Base-by-base conservation (phyloP, 2,113 vertebrate genomes). In the Alaudala cheleensis region DNA sequence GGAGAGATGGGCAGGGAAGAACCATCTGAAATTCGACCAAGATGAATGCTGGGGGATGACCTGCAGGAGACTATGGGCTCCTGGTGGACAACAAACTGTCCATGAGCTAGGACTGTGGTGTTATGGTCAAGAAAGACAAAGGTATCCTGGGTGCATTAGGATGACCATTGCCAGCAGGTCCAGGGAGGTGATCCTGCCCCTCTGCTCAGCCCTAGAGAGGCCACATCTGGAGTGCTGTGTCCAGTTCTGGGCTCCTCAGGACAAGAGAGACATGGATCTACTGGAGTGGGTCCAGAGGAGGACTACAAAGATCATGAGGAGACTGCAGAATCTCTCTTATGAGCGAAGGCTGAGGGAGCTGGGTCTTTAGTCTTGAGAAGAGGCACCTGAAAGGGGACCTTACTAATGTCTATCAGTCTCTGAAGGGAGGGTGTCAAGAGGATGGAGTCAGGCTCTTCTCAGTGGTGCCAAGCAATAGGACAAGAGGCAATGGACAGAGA, bases 101-200 rank as follows among this genome's bases (percentile, higher is more conserved):
- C 51, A 8, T 39, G 29, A 69, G 19, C 14, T 18, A 49, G 23
- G 10, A 33, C 6, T 28, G 9, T 40, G 53, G 50, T 24, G n/a
- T 67, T 17, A 8, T 10, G 11, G 11, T 8, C 29, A 50, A 34
- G 3, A 60, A 71, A 0, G 12, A 0, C 31, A 71, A 71, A 44
- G 29, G 15, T 51, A 42, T 70, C 37, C 31, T 42, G 24, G 9
- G 10, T 50, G 7, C 44, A 28, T 4, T 10, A 3, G 45, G 20
- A 51, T 44, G 6, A 51, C 0, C 66, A 53, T 1, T 51, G 31
- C 0, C 47, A 53, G 8, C 45, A 61, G 47, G 10, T 31, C 2
- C 0, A 37, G 13, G 25, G 39, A 61, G 10, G 37, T 53, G 31
- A 61, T 25, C 67, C 37, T 61, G 15, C 1, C 12, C 15, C 56